A percentile compares a stretch with the other conserved stretches of the same genome.
Conservation (phyloP, 1,140 invertebrate genomes). For the Ceratina calcarata region DNA sequence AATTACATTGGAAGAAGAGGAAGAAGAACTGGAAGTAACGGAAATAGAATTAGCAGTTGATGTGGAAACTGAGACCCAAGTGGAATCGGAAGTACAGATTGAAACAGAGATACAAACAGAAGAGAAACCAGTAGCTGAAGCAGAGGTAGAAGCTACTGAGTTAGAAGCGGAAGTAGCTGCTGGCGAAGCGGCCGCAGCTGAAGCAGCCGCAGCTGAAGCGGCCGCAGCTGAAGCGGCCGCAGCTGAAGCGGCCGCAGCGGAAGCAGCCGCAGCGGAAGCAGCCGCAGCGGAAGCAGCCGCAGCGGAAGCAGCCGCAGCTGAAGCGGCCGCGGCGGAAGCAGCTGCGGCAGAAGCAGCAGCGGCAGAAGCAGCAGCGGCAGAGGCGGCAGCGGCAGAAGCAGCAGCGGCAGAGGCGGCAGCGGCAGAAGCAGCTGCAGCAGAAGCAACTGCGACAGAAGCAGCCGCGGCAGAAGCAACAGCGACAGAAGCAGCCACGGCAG, state of each 20-base stretch:
- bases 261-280: not conserved
- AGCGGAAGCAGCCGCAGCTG: not conserved
- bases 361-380: not conserved
- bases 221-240: not conserved
- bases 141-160: not conserved
- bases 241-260: not conserved
- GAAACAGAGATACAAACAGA: constrained; percentile 17
- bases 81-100: constrained; percentile 5
- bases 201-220: not conserved
- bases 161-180: not conserved
- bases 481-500: not conserved
- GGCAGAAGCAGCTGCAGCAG: not conserved
- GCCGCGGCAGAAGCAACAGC: not conserved
- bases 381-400: not conserved
- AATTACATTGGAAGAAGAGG: not conserved
- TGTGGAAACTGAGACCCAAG: not conserved
- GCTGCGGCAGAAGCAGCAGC: too few relatives aligned
- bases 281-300: not conserved
- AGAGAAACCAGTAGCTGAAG: not conserved
- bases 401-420: not conserved
- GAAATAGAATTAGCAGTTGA: constrained; percentile 16
- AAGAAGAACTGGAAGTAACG: constrained; percentile 10
- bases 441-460: not conserved
- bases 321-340: not conserved
- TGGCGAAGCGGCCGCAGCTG: not conserved